Conservation (phyloP, 2,113 vertebrate genomes). For the Equus przewalskii region DNA sequence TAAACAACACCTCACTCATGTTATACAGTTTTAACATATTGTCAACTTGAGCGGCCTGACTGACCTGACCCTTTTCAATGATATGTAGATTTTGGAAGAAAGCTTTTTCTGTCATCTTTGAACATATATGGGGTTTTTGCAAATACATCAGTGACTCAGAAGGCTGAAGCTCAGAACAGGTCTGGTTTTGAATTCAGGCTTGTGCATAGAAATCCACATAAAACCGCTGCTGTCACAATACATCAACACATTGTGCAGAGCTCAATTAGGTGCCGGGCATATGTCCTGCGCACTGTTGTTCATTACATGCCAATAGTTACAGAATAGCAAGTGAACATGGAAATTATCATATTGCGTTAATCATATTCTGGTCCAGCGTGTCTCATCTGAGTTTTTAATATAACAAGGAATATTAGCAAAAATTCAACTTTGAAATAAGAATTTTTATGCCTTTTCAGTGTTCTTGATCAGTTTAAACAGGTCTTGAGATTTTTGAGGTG, state of each 20-base stretch:
- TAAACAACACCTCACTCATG: neutral
- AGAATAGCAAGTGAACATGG: neutral
- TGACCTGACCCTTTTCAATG: neutral
- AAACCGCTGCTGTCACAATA: neutral
- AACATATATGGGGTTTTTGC: neutral
- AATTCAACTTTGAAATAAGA: conserved; percentile 27
- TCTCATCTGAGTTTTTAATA: conserved; percentile 27
- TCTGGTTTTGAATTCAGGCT: neutral
- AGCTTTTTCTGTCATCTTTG: conserved; percentile 29
- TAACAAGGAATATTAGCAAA: conserved; percentile 8
- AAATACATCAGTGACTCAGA: conserved; percentile 33
- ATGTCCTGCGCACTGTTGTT: neutral
- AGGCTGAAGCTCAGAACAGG: neutral
- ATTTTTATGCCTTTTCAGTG: neutral
- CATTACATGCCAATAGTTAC: neutral
- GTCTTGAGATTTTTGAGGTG: neutral
- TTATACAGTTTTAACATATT: neutral
- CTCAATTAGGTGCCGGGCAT: neutral
- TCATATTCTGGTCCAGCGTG: neutral
- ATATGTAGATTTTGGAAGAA: neutral
- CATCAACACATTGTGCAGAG: neutral
- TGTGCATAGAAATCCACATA: neutral
- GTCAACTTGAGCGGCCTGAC: neutral
- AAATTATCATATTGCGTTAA: neutral
- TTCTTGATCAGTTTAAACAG: conserved; percentile 17